Evolutionary conservation across 1,140 invertebrate genomes (phyloP), one percentile per base, ranked within the genome.

Genomic region (Physella acuta): DNA sequence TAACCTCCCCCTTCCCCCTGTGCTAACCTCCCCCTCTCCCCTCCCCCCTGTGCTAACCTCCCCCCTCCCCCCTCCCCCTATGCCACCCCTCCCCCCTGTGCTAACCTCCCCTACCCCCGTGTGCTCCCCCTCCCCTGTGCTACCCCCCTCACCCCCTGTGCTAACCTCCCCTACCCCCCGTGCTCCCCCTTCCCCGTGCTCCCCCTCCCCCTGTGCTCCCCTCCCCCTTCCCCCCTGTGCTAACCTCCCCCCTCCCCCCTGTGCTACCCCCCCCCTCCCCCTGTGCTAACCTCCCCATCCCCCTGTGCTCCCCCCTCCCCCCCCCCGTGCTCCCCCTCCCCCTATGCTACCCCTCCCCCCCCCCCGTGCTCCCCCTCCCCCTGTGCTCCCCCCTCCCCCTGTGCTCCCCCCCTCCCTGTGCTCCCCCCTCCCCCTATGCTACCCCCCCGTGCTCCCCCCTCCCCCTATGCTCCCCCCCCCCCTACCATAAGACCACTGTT

Each of bases 11-110:
- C 11, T 55, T 26, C 26, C 53, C 8, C 53, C 11, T 55, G 11
- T 20, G 26, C 53, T 55, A 26, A 16, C 53, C 11, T 24, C 53
- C 24, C 11, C 11, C 24, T 24, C 24, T 24, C 24, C 53, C 24
- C 53, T 24, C 53, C 24, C 26, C 24, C 26, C 24, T 55, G 5
- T 28, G 5, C 53, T 24, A 16, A 16, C 53, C 53, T 24, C 53
- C 24, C 53, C 53, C 53, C 53, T 24, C 53, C 53, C 53, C 53
- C 53, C 53, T 28, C 24, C 53, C 53, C 53, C 11, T 28, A 55
- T 55, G 5, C 8, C 20, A n/a, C n/a, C n/a, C 33, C 20, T 20
- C 39, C 11, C 20, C 2, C 33, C 28, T 30, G 11, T 56, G 20
- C 55, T 30, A 14, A n/a, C 55, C 8, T 24, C 52, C 20, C 52